phyloP scores from a whole-genome alignment of 2,888 invertebrate genomes.

The Synanthedon vespiformis region DNA sequence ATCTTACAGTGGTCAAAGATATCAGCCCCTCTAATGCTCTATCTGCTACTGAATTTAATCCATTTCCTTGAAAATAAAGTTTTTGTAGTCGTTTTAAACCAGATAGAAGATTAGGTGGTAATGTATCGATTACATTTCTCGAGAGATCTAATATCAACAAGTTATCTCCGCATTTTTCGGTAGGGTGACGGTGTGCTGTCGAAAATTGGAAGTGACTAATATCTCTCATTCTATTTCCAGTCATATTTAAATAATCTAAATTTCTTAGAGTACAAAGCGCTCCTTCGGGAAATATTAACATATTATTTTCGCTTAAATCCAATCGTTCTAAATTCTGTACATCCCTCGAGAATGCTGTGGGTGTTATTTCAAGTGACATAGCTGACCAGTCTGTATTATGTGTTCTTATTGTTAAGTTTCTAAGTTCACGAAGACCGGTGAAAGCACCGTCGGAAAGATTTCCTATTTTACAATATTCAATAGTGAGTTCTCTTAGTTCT shows the following conservation, averaged over 20 bases:
- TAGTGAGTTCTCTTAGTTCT: constrained; percentile 81
- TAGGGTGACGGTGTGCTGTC: constrained; percentile 65
- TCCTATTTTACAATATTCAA: constrained; percentile 86
- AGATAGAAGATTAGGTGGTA: constrained; percentile 79
- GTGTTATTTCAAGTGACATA: constrained; percentile 81
- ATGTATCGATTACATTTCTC: constrained; percentile 80
- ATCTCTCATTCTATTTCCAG: constrained; percentile 82
- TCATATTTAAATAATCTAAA: constrained; percentile 81
- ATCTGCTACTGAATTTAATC: constrained; percentile 80
- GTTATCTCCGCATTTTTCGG: constrained; percentile 78
- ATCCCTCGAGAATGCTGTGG: constrained; percentile 80
- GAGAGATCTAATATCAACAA: constrained; percentile 80
- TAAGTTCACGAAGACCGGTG: constrained; percentile 80
- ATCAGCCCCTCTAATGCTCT: constrained; percentile 81
- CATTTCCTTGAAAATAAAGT: constrained; percentile 82
- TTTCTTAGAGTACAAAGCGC: constrained; percentile 81
- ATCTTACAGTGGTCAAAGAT: constrained; percentile 78
- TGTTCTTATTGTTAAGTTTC: constrained; percentile 83
- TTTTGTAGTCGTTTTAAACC: constrained; percentile 78
- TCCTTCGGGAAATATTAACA: constrained; percentile 82
- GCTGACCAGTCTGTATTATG: constrained; percentile 88
- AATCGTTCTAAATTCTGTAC: constrained; percentile 78
- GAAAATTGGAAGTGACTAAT: constrained; percentile 80
- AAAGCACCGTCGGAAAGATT: constrained; percentile 87
- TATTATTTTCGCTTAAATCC: constrained; percentile 84